Evolutionary conservation across 2,888 invertebrate genomes (phyloP).

Genomic region (Peribatodes rhomboidaria): DNA sequence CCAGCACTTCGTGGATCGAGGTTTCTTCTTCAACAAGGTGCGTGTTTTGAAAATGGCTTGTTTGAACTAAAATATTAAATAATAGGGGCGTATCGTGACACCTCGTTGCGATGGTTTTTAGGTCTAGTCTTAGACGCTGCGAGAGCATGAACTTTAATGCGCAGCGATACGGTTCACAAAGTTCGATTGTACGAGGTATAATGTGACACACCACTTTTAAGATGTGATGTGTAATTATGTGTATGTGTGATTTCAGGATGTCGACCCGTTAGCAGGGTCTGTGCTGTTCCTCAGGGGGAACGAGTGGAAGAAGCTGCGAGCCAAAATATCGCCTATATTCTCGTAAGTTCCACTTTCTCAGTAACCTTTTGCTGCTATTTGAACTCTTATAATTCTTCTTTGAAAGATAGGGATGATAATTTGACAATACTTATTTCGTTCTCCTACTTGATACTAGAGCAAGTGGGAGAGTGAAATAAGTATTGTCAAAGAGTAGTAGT

Average conservation of each 20-base stretch:
- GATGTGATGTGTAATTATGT: too few relatives aligned
- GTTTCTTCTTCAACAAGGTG: slow-evolving; percentile 78
- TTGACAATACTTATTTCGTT: too few relatives aligned
- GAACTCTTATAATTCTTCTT: neutral
- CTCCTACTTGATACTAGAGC: too few relatives aligned
- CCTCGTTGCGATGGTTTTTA: too few relatives aligned
- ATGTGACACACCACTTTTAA: too few relatives aligned
- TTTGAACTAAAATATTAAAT: neutral
- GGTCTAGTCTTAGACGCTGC: too few relatives aligned
- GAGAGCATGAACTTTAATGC: too few relatives aligned
- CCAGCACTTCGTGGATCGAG: slow-evolving; percentile 79
- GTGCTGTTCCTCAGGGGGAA: slow-evolving; percentile 78
- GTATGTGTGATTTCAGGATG: slow-evolving; percentile 56
- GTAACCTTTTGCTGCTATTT: neutral
- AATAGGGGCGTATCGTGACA: too few relatives aligned
- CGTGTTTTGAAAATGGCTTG: neutral
- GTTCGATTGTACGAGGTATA: too few relatives aligned
- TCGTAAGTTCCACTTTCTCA: slow-evolving; percentile 66
- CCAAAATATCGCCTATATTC: slow-evolving; percentile 82
- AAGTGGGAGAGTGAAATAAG: too few relatives aligned
- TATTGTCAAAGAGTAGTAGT: too few relatives aligned
- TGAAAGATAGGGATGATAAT: neutral
- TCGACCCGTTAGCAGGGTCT: slow-evolving; percentile 79
- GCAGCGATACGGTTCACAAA: too few relatives aligned
- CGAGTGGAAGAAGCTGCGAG: slow-evolving; percentile 76